Base-by-base conservation (phyloP, 2,113 vertebrate species). In the Psilopsiagon aurifrons region DNA sequence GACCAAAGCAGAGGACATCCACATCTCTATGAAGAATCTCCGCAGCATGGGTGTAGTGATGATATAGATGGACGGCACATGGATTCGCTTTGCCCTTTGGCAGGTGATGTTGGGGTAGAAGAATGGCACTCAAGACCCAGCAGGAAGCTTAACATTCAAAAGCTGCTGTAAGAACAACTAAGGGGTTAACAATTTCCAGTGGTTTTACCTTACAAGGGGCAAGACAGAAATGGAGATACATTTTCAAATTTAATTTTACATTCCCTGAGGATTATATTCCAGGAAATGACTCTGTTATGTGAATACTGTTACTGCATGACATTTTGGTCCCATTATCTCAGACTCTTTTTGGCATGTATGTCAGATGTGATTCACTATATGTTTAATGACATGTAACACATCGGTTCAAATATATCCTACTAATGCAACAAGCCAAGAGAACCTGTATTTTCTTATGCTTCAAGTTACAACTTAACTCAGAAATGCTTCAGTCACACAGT, bases 301-400 rank as follows among this genome's bases (percentile, higher is more conserved):
- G 94, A 94, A 46, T 71, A 79, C 47, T 1, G 1, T 91, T 94
- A 88, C 52, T 75, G 57, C 39, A 44, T 69, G 62, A 93, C 94
- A 93, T 93, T 95, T 95, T 93, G 95, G 86, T 94, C 95, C 90
- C 91, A 93, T 90, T 91, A 88, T 95, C 90, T 94, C 90, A 92
- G 60, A 83, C 71, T 67, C 63, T 63, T 84, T 74, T 78, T 90
- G 90, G 90, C 82, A 93, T n/a, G 37, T 76, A 55, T 88, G 86
- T 84, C 77, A 93, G 64, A 90, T 73, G 63, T 81, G 86, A 96
- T 62, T 93, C 86, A 95, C 69, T 60, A 41, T 69, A 79, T 79
- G 75, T 84, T 95, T 92, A 86, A 94, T 44, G 60, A 86, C 57
- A 64, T 57, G 52, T 57, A 82, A 78, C 51, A 60, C 62, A 78